Percentiles rank a stretch among this genome's conserved stretches.
Evolutionary conservation across 2,797 vertebrate genomes (phyloP).

Genomic region (Eupleurogrammus muticus): DNA sequence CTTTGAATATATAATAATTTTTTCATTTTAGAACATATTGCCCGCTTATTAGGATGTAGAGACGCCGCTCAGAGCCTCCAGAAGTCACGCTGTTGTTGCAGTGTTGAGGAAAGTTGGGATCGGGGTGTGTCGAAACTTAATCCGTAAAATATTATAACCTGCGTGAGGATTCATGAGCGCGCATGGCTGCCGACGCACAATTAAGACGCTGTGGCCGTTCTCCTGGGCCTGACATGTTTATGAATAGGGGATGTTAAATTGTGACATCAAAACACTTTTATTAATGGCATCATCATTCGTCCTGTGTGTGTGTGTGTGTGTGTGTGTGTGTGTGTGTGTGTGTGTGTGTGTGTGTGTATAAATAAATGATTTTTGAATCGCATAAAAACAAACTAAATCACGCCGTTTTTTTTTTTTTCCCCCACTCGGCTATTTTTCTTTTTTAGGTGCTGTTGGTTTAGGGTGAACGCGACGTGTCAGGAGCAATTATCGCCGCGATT

Average conservation of each 20-base stretch:
- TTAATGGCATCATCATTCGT: constrained; percentile 5
- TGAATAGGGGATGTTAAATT: neutral
- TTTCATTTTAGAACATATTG: too few relatives aligned
- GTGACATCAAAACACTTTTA: constrained; percentile 9
- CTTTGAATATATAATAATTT: too few relatives aligned
- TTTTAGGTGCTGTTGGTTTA: constrained; percentile 25
- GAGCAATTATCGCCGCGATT: constrained; percentile 27
- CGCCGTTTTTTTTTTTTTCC: constrained; percentile 8
- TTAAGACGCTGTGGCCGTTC: neutral
- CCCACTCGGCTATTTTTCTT: constrained; percentile 17
- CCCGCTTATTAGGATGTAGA: too few relatives aligned
- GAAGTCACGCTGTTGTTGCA: too few relatives aligned
- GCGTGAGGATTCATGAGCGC: neutral
- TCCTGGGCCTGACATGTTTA: neutral
- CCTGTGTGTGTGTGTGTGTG: too few relatives aligned
- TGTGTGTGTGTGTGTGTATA: too few relatives aligned
- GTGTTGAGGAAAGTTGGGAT: neutral
- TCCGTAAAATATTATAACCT: neutral
- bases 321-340: too few relatives aligned
- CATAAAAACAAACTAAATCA: constrained; percentile 2
- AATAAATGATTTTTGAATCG: constrained; percentile 13
- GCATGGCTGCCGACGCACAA: neutral
- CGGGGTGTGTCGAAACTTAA: neutral
- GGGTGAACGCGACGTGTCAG: constrained; percentile 47
- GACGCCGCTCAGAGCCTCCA: too few relatives aligned